phyloP scores from a whole-genome alignment of 2,888 invertebrate species.

The Apamea monoglypha region DNA sequence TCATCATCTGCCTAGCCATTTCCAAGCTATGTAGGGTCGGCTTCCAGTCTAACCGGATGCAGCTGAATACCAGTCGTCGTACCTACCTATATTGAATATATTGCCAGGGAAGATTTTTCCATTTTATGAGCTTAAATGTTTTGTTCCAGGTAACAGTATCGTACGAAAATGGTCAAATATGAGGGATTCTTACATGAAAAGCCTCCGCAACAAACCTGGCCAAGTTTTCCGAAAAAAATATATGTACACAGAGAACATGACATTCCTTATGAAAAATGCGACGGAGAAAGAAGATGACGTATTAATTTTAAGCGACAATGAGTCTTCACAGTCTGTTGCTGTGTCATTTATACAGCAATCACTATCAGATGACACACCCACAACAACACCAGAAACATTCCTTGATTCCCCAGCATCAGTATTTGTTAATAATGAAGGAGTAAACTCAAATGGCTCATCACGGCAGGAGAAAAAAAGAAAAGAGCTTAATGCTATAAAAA shows the following conservation, averaged over 20 bases:
- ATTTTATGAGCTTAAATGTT: neutral
- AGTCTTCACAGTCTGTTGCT: conserved; percentile 4
- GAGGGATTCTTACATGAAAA: conserved; percentile 28
- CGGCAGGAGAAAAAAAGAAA: conserved; percentile 10
- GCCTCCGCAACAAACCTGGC: neutral
- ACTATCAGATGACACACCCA: conserved; percentile 1
- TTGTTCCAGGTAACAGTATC: conserved; percentile 24
- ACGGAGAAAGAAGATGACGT: neutral
- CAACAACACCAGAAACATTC: conserved; percentile 22
- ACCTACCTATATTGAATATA: too few relatives aligned
- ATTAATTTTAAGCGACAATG: conserved; percentile 1
- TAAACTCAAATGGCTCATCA: neutral
- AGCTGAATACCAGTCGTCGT: too few relatives aligned
- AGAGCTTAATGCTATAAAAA: neutral
- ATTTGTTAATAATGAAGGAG: neutral
- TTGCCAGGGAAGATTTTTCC: neutral
- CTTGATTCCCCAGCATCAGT: conserved; percentile 10
- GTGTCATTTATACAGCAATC: conserved; percentile 1
- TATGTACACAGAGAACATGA: conserved; percentile 1
- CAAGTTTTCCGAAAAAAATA: conserved; percentile 9
- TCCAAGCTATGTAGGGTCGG: too few relatives aligned
- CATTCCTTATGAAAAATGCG: conserved; percentile 23
- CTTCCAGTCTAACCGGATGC: too few relatives aligned
- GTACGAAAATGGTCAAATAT: conserved; percentile 25
- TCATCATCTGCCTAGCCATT: too few relatives aligned